Conservation (phyloP, 2,113 vertebrate species). For the Pluvialis apricaria region DNA sequence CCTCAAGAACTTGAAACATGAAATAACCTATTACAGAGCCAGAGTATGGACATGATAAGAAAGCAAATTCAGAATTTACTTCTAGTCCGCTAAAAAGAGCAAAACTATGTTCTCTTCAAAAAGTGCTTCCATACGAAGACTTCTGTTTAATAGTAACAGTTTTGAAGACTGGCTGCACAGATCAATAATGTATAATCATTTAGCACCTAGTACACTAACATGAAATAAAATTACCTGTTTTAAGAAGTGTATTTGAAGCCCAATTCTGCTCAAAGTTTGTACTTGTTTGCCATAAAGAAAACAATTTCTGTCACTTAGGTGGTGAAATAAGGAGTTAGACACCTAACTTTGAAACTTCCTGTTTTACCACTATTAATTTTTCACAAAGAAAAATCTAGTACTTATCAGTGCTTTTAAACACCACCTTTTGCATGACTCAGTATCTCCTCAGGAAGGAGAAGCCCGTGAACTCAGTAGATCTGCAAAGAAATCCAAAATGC, state of each 20-base stretch:
- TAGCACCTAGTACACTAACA: neutral
- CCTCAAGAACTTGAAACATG: neutral
- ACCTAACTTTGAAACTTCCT: neutral
- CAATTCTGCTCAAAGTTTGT: neutral
- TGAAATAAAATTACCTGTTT: neutral
- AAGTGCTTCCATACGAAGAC: neutral
- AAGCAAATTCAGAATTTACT: constrained; percentile 20
- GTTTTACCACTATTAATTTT: neutral
- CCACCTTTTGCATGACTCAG: neutral
- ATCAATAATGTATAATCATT: neutral
- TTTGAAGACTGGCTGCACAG: neutral
- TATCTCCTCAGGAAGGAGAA: neutral
- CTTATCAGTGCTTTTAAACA: neutral
- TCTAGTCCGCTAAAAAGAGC: neutral
- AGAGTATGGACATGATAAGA: neutral
- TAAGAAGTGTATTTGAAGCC: neutral
- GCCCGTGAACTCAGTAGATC: neutral
- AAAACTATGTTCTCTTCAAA: neutral
- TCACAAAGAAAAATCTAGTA: neutral
- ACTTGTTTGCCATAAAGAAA: neutral
- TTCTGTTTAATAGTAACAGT: neutral
- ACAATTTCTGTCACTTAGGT: neutral
- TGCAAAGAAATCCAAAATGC: neutral
- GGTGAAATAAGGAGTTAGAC: neutral
- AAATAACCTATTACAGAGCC: neutral